Base-by-base conservation (phyloP, 2,888 invertebrate species). In the Sminthurides aquaticus region DNA sequence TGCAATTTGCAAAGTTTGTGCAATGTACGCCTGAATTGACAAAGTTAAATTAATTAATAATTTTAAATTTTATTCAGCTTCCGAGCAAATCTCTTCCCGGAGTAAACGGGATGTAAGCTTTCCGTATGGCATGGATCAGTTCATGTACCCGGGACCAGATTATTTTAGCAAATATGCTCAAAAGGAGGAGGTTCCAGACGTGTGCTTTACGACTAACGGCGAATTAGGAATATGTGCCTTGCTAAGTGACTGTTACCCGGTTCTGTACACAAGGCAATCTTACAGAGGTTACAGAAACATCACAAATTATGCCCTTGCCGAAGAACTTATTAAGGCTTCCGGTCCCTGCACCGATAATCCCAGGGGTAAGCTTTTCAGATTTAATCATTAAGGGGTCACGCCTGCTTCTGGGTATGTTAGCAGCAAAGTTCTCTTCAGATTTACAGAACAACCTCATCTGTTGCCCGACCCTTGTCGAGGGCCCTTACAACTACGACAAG, bases 241-340 rank as follows among this genome's bases (percentile, higher is more conserved):
- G 0, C 48, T 74, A 5, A 66, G 54, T 18, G 70, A 70, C 11
- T 75, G 75, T 48, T 75, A 71, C 60, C 75, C 75, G 11, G 29
- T 73, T 11, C 62, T 73, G 27, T 70, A 68, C 48, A 66, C 72
- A 1, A 52, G 69, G 25, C 29, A 55, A 3, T 24, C 56, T 22
- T 25, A 49, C 26, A n/a, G 49, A n/a, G 57, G 49, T 24, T 34
- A 63, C 20, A n/a, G 58, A 20, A 63, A 63, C 28, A 28, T 63
- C 1, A 63, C 63, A 2, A 67, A 67, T 60, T 55, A 26, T 52
- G 66, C 60, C 11, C 55, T 72, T 24, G 69, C 70, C 5, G 62
- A 70, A 24, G 66, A 67, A 34, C 60, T 72, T 11, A 57, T 69
- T 3, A 29, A 56, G 2, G 48, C 62, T 1, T 64, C 70, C 22